These are phyloP conservation scores for Carassius gibelio DNA, from an alignment of 2,113 vertebrate genomes.

Conservation along the genomic window DNA sequence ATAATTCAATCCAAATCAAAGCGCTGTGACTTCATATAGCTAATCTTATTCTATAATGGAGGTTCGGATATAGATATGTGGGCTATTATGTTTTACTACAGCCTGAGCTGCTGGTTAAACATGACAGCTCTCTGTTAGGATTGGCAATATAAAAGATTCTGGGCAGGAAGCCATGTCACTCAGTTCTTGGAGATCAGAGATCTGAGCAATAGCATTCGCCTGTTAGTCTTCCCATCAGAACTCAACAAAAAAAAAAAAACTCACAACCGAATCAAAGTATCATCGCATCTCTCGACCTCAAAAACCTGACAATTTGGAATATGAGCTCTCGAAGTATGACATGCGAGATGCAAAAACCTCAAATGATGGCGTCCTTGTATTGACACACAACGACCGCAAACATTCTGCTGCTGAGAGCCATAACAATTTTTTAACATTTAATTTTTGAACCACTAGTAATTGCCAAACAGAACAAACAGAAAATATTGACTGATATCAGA, in stretches of 20 bases:
- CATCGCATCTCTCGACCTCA: constrained; percentile 9
- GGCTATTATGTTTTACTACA: constrained; percentile 49
- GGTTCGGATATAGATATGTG: constrained; percentile 44
- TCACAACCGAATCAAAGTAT: background rate
- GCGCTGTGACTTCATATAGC: background rate
- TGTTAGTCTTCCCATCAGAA: constrained; percentile 43
- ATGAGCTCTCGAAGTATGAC: constrained; percentile 1
- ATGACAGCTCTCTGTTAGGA: constrained; percentile 56
- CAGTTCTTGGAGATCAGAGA: constrained; percentile 47
- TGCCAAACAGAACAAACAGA: background rate
- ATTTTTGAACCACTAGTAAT: background rate
- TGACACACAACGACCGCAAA: constrained; percentile 21
- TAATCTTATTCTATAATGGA: constrained; percentile 36
- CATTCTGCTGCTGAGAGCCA: constrained; percentile 24
- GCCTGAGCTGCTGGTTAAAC: constrained; percentile 55
- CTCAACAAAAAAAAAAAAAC: background rate
- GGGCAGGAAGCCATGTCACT: constrained; percentile 55
- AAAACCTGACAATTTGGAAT: constrained; percentile 15
- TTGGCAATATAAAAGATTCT: constrained; percentile 52
- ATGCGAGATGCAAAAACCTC: constrained; percentile 13
- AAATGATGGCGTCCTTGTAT: background rate
- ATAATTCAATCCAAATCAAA: constrained; percentile 34
- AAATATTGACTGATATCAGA: background rate
- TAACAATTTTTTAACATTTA: background rate
- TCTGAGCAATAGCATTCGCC: background rate